A percentile compares a stretch with the other conserved stretches of the same genome.
Conservation (phyloP, 2,888 invertebrate species). For the Geotrupes spiniger region DNA sequence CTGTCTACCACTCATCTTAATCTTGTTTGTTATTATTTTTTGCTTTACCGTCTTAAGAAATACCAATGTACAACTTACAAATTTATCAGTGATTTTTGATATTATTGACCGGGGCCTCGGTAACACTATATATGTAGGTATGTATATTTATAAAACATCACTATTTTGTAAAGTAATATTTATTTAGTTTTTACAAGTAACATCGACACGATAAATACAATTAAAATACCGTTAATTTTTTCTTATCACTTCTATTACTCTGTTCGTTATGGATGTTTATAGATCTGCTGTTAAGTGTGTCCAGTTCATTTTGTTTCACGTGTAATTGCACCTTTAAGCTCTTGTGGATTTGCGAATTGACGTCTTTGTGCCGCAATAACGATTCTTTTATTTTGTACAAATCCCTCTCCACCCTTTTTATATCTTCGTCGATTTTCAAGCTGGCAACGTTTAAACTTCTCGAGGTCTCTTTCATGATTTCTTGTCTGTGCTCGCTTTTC, state of each 20-base stretch:
- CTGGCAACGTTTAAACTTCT: constrained; percentile 71
- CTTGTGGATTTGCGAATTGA: constrained; percentile 58
- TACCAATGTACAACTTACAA: too few relatives aligned
- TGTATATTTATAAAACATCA: too few relatives aligned
- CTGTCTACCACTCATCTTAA: too few relatives aligned
- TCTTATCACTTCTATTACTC: constrained; percentile 66
- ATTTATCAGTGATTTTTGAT: too few relatives aligned
- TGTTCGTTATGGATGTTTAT: constrained; percentile 67
- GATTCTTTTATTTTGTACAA: constrained; percentile 64
- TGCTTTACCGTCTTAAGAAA: too few relatives aligned
- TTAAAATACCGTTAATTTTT: constrained; percentile 75
- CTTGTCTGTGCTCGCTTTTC: constrained; percentile 39
- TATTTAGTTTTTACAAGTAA: too few relatives aligned
- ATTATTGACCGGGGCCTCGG: too few relatives aligned
- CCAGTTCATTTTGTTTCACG: constrained; percentile 61
- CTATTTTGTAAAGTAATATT: too few relatives aligned
- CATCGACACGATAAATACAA: too few relatives aligned
- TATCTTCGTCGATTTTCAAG: constrained; percentile 70
- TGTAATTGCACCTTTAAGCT: constrained; percentile 60
- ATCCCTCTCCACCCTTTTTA: constrained; percentile 65
- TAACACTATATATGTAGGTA: too few relatives aligned
- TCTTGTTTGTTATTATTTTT: too few relatives aligned
- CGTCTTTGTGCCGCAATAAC: constrained; percentile 60
- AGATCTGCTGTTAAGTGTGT: constrained; percentile 60
- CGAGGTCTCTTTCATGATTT: constrained; percentile 54